A percentile compares a stretch with the other conserved stretches of the same genome.
Conservation (phyloP, 1,140 invertebrate genomes). For the Camponotus vicinus region DNA sequence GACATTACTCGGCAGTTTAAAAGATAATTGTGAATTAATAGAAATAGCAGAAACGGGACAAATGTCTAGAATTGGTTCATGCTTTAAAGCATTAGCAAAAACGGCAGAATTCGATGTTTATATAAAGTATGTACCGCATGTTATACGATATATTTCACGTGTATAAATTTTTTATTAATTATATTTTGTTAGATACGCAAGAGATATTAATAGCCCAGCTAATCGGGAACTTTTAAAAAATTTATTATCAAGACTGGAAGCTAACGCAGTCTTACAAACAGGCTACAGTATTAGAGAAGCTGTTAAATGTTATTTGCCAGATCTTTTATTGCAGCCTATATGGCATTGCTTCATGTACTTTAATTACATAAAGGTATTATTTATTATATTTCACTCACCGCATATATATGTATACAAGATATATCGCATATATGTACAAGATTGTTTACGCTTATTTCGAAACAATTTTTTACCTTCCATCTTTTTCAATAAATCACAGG, state of each 20-base stretch:
- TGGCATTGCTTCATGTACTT: slow-evolving; percentile 98
- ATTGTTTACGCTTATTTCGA: no score
- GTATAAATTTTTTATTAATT: slow-evolving; percentile 4
- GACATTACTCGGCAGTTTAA: slow-evolving; percentile 97
- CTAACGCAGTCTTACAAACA: slow-evolving; percentile 90
- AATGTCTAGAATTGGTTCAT: slow-evolving; percentile 96
- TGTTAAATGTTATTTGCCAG: slow-evolving; percentile 98
- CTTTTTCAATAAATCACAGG: slow-evolving; percentile 81
- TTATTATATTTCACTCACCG: background rate
- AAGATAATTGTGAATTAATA: slow-evolving; percentile 92
- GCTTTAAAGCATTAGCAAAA: slow-evolving; percentile 98
- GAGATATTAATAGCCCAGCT: slow-evolving; percentile 93
- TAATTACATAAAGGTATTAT: slow-evolving; percentile 95
- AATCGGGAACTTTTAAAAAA: slow-evolving; percentile 92
- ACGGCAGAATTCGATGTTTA: slow-evolving; percentile 93
- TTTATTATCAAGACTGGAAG: slow-evolving; percentile 90
- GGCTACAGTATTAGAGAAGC: slow-evolving; percentile 97
- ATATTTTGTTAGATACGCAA: slow-evolving; percentile 89
- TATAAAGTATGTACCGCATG: slow-evolving; percentile 85
- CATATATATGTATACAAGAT: background rate
- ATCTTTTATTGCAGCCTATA: slow-evolving; percentile 96
- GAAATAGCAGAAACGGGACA: slow-evolving; percentile 98
- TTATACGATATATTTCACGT: background rate
- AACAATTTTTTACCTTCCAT: background rate
- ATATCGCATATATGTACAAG: no score